A percentile compares a stretch with the other conserved stretches of the same genome.
Conservation (phyloP, 2,113 vertebrate genomes). For the Montifringilla adamsi region DNA sequence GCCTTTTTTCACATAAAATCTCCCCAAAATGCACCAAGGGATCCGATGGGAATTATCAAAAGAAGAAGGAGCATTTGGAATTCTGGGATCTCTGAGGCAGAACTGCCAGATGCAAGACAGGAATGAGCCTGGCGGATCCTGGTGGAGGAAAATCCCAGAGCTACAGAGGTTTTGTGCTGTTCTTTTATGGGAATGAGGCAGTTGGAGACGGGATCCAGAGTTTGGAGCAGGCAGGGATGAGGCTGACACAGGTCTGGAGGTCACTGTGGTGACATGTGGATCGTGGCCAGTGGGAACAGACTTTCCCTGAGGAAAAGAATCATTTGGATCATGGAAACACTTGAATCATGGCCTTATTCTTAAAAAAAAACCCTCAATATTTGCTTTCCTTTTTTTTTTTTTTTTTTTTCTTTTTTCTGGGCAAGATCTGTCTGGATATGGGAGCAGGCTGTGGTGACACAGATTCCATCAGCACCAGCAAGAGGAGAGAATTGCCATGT, state of each 20-base stretch:
- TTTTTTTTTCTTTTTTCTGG: neutral
- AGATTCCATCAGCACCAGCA: neutral
- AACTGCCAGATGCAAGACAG: neutral
- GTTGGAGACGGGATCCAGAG: neutral
- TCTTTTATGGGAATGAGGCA: neutral
- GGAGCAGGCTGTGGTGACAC: neutral
- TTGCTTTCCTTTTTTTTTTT: neutral
- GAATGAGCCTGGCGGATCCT: neutral
- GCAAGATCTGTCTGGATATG: neutral
- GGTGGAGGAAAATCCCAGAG: neutral
- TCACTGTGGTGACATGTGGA: neutral
- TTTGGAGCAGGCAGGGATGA: neutral
- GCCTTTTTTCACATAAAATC: neutral
- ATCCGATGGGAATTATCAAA: neutral
- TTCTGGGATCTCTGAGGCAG: neutral
- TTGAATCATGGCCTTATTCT: neutral
- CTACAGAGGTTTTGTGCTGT: neutral
- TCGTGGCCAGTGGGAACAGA: neutral
- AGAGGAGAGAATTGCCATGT: neutral
- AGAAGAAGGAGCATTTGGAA: rapidly evolving
- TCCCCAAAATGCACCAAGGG: neutral
- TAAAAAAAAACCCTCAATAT: neutral
- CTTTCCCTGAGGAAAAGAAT: neutral
- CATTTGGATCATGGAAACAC: neutral
- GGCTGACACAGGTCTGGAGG: neutral